These are phyloP conservation scores for Reticulitermes speratus DNA, from an alignment of 1,140 invertebrate species.

Conservation along the genomic window DNA sequence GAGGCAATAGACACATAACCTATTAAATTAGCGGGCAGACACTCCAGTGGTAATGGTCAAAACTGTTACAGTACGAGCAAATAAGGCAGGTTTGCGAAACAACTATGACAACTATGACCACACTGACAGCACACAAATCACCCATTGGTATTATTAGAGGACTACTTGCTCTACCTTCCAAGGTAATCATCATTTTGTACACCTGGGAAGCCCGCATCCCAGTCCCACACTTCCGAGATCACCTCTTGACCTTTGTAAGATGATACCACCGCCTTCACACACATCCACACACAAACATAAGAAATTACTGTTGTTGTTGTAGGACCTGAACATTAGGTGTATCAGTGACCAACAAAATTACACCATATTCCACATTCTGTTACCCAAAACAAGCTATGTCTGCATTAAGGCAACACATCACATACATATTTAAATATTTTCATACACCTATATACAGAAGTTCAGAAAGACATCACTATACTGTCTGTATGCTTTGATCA, in stretches of 20 bases:
- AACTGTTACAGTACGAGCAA: neutral
- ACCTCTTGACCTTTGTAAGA: conserved; percentile 68
- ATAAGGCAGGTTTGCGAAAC: neutral
- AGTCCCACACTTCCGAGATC: conserved; percentile 77
- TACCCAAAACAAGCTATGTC: neutral
- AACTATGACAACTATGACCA: neutral
- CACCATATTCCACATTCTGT: neutral
- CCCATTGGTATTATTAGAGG: neutral
- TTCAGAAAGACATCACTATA: too few relatives aligned
- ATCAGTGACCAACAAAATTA: neutral
- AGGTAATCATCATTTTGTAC: conserved; percentile 80
- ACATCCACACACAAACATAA: neutral
- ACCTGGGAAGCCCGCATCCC: conserved; percentile 76
- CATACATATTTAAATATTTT: neutral
- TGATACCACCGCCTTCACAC: conserved; percentile 66
- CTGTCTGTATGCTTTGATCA: too few relatives aligned
- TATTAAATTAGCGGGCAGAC: too few relatives aligned
- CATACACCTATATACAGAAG: neutral
- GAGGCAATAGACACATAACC: too few relatives aligned
- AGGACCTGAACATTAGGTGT: neutral
- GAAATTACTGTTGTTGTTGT: neutral
- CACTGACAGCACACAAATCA: neutral
- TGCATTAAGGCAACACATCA: neutral
- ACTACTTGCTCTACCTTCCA: conserved; percentile 65
- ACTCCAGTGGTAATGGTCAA: too few relatives aligned